Percentiles rank a stretch among this genome's conserved stretches.
Conservation (phyloP, 1,140 invertebrate genomes). For the Camponotus pennsylvanicus region DNA sequence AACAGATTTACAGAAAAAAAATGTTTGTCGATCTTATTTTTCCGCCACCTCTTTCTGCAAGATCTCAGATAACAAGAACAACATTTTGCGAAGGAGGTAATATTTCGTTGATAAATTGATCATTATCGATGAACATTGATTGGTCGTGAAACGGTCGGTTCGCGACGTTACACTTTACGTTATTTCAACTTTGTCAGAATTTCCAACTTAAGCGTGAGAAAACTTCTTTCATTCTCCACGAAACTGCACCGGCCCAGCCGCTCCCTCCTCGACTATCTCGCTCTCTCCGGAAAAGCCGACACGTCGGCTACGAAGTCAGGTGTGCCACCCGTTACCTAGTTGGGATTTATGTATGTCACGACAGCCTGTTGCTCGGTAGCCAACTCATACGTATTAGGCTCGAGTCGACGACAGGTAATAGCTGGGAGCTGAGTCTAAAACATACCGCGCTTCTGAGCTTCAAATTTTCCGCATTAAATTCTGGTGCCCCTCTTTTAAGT, state of each 20-base stretch:
- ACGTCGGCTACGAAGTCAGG: conserved; percentile 72
- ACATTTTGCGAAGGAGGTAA: conserved; percentile 26
- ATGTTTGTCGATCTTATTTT: conserved; percentile 47
- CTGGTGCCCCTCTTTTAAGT: background rate
- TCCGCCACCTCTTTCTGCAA: background rate
- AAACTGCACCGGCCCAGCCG: background rate
- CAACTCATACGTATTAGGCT: conserved; percentile 73
- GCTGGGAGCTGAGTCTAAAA: conserved; percentile 50
- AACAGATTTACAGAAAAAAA: conserved; percentile 49
- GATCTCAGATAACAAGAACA: conserved; percentile 30
- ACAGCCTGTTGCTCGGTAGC: conserved; percentile 83
- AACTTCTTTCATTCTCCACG: conserved; percentile 32
- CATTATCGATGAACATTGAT: conserved; percentile 5
- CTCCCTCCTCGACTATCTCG: conserved; percentile 27
- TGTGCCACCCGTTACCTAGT: conserved; percentile 76
- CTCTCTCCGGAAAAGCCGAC: conserved; percentile 64
- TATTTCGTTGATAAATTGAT: conserved; percentile 36
- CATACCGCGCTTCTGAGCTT: conserved; percentile 23
- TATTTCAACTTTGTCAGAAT: background rate
- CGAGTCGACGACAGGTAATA: conserved; percentile 48
- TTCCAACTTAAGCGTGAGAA: conserved; percentile 3
- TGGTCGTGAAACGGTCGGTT: conserved; percentile 4
- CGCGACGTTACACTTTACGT: too few species aligned
- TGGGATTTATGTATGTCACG: conserved; percentile 82
- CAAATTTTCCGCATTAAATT: conserved; percentile 55